Percentiles rank a stretch among this genome's conserved stretches.
phyloP scores from a whole-genome alignment of 2,888 invertebrate genomes.

The Autographa pulchrina region DNA sequence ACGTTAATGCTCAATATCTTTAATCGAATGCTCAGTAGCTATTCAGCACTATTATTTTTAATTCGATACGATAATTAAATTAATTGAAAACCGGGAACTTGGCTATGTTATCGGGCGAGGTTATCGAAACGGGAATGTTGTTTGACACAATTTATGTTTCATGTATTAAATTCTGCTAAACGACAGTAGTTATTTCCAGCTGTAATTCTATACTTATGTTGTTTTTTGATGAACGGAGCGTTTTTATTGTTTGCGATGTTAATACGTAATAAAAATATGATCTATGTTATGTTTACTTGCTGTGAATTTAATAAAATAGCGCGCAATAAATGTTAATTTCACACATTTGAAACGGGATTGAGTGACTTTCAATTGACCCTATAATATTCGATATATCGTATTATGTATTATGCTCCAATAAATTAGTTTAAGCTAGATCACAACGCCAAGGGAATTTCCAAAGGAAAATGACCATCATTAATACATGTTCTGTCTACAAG shows the following conservation, averaged over 20 bases:
- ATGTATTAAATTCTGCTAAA: constrained; percentile 29
- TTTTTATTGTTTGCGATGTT: not conserved
- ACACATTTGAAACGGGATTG: not conserved
- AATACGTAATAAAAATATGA: constrained; percentile 10
- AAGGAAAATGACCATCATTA: no score
- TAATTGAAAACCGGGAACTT: constrained; percentile 55
- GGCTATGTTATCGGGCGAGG: constrained; percentile 53
- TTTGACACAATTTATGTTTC: constrained; percentile 41
- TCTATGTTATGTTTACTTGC: not conserved
- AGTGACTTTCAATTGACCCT: not conserved
- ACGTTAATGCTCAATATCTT: not conserved
- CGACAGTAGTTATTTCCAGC: constrained; percentile 16
- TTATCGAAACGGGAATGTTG: constrained; percentile 56
- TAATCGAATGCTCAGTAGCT: not conserved
- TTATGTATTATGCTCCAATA: no score
- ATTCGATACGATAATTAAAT: constrained; percentile 37
- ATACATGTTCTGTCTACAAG: no score
- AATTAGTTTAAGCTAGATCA: no score
- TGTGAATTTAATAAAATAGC: not conserved
- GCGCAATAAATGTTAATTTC: constrained; percentile 2
- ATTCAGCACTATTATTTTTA: constrained; percentile 11
- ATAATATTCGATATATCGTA: no score
- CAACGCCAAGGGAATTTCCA: no score
- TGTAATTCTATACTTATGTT: not conserved
- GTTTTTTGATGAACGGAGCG: not conserved